Conservation (phyloP, 1,140 invertebrate species). For the Temnothorax curvispinosus region DNA sequence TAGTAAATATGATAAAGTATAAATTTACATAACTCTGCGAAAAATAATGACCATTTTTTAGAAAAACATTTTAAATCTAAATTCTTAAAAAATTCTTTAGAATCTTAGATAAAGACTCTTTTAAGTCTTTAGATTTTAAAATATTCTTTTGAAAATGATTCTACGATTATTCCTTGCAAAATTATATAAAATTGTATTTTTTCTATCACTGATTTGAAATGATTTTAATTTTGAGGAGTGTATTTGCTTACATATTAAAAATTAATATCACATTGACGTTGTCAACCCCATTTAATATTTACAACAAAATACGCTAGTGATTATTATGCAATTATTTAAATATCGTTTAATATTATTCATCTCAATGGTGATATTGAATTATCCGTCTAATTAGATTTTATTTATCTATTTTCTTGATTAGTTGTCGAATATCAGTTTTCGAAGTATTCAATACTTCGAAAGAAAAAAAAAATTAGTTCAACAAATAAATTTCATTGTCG, state of each 20-base stretch:
- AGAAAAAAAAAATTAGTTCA: neutral
- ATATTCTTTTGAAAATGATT: neutral
- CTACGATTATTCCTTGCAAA: neutral
- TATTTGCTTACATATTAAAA: neutral
- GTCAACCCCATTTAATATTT: neutral
- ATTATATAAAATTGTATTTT: neutral
- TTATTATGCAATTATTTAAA: neutral
- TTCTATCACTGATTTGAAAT: neutral
- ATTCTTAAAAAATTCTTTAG: neutral
- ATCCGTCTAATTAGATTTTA: neutral
- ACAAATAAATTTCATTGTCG: neutral
- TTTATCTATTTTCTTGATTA: neutral
- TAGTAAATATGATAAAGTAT: neutral
- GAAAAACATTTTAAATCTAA: neutral
- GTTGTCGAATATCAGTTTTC: neutral
- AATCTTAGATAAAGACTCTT: neutral
- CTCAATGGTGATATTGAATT: neutral
- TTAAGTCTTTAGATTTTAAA: neutral
- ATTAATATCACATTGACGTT: neutral
- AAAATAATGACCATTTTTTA: neutral
- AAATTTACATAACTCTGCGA: neutral
- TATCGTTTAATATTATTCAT: conserved; percentile 20
- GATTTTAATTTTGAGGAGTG: neutral
- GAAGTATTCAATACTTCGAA: neutral
- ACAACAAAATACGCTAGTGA: neutral